Evolutionary conservation across 2,113 vertebrate species (phyloP), one percentile per base, ranked within the genome.

Genomic region (Hydropotes inermis): DNA sequence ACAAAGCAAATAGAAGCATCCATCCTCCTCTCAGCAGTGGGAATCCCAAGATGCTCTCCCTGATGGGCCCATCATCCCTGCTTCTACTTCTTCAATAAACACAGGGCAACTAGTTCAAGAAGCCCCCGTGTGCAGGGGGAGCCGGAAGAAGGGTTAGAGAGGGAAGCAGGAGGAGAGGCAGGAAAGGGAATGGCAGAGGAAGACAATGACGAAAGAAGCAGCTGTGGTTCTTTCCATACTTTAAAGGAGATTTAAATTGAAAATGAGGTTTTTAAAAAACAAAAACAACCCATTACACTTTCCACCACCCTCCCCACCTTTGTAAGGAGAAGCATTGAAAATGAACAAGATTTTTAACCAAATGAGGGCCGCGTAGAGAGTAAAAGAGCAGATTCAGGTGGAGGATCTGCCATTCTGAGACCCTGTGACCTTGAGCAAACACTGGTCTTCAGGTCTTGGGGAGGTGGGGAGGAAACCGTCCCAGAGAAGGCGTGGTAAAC

Each of bases 251-350:
- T 61, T 93, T 85, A 86, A 60, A 96, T 52, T 39, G 86, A 97
- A 97, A 92, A 97, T 89, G 79, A 97, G 88, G 81, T 88, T 87
- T 79, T 90, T 74, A 47, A 45, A 81, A n/a, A n/a, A 57, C 64
- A n/a, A 23, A 67, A 43, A 82, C 0, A 86, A 89, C 1, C 28
- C 78, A 85, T 17, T 16, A 9, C 14, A 15, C 79, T 47, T 87
- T 47, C 8, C n/a, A 36, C 58, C 28, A 28, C 64, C 16, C 50
- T 58, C 28, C 39, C 50, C 7, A 12, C 9, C 64, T 74, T 89
- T 28, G 12, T 64, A 83, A 45, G 39, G 25, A 13, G 33, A 50
- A n/a, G 36, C 70, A 58, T 7, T 61, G 89, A 55, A 58, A 88
- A 28, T 43, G n/a, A 78, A 70, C 50, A 84, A n/a, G 64, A 36